Conservation (phyloP, 2,888 invertebrate species). For the Tortrix viridana region DNA sequence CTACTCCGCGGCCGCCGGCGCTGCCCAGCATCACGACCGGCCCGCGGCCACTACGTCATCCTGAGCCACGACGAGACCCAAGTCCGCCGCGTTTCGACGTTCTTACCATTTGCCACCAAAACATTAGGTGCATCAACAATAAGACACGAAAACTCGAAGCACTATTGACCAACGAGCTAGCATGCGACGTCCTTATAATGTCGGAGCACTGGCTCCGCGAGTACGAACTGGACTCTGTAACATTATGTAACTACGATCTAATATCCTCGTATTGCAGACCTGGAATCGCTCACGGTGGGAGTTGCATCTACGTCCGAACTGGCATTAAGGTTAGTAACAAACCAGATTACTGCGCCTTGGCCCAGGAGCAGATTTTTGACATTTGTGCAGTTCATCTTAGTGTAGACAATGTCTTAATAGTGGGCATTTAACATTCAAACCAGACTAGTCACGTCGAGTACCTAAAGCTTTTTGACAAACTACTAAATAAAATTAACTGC, state of each 20-base stretch:
- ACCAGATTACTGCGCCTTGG: neutral
- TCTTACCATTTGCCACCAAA: conserved; percentile 13
- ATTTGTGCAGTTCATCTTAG: neutral
- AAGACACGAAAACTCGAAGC: conserved; percentile 11
- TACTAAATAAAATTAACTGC: neutral
- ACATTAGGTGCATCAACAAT: conserved; percentile 5
- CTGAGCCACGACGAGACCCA: neutral
- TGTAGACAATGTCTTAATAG: neutral
- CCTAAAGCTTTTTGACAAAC: conserved; percentile 4
- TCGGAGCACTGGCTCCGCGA: neutral
- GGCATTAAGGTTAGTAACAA: conserved; percentile 3
- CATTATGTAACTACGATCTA: neutral
- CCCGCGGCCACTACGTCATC: neutral
- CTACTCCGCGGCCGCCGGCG: neutral
- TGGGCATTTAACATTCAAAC: conserved; percentile 11
- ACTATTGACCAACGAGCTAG: conserved; percentile 1
- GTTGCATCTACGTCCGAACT: neutral
- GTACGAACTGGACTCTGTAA: neutral
- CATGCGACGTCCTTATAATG: neutral
- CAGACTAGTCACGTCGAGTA: neutral
- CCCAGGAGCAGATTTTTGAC: neutral
- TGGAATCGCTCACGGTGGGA: neutral
- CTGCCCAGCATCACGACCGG: neutral
- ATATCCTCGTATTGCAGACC: neutral
- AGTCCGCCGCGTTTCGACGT: neutral